phyloP scores from a whole-genome alignment of 2,888 invertebrate species.

The Xestia c-nigrum region DNA sequence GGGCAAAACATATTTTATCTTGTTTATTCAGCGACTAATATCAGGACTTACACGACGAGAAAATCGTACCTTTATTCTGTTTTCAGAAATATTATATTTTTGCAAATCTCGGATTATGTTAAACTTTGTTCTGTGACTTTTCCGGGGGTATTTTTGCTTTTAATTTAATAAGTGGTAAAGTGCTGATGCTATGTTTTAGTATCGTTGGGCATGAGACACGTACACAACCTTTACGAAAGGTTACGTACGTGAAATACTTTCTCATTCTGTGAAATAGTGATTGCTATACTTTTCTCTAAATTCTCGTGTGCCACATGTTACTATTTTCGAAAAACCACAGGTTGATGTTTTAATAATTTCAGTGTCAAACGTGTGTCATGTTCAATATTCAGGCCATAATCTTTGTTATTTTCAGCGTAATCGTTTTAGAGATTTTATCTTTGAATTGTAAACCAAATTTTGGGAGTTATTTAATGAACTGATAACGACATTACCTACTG shows the following conservation, averaged over 20 bases:
- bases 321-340: neutral
- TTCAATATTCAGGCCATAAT: neutral
- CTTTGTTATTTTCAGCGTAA: neutral
- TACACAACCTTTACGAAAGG: neutral
- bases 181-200: constrained; percentile 19
- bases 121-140: constrained; percentile 18
- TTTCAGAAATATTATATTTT: constrained; percentile 46
- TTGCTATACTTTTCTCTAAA: neutral
- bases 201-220: neutral
- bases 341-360: neutral
- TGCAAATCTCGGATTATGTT: constrained; percentile 48
- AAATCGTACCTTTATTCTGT: constrained; percentile 44
- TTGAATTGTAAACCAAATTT: neutral
- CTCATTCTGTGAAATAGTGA: constrained; percentile 1
- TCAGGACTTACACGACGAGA: constrained; percentile 37
- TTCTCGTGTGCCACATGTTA: neutral
- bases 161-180: constrained; percentile 12
- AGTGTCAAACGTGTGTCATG: neutral
- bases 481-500: neutral
- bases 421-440: neutral
- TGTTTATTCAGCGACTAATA: constrained; percentile 64
- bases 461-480: neutral
- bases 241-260: neutral
- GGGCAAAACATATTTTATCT: constrained; percentile 64
- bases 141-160: constrained; percentile 6